Base-by-base conservation (phyloP, 2,888 invertebrate species). In the Mesopsocus fuscifrons region DNA sequence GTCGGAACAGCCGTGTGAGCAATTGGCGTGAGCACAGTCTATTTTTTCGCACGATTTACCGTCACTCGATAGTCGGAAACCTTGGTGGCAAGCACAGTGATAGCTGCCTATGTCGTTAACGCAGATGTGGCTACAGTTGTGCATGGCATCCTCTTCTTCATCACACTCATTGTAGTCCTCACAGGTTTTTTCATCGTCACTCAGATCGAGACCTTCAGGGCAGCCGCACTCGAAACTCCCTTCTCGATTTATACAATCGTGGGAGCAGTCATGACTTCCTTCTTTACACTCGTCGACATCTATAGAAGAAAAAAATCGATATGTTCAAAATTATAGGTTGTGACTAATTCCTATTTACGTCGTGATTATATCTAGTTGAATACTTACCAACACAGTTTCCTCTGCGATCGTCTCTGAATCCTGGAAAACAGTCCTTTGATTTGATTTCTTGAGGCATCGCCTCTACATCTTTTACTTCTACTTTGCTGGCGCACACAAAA, bases 81-180 rank as follows among this genome's bases (percentile, higher is more conserved):
- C 71, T 9, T 55, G 49, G 1, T 63, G 58, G 51, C 77, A 77
- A 45, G 59, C 58, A 53, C 79, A 79, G 26, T 59, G 56, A 53
- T 67, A 77, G 17, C 69, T 68, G 13, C 77, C 77, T 8, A 61
- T 55, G 1, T 66, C 65, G 53, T 77, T 76, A 33, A 69, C 61
- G 54, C 79, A 80, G 20, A 59, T 54, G 46, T 66, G 62, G 3
- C 67, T 51, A n/a, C 56, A 57, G 5, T 62, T 22, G 35, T 45
- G 62, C 9, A 55, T 48, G 55, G 71, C 59, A 13, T 59, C 62
- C n/a, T 58, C 57, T 46, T 56, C 55, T 41, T 52, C 55, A 47
- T 54, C 55, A 49, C 64, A 65, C 46, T 63, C 62, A 47, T 59
- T 54, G 44, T 58, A 53, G 51, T 58, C 63, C 2, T 52, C 46